Evolutionary conservation across 2,888 invertebrate genomes (phyloP).

Genomic region (Pristionchus maxplancki): DNA sequence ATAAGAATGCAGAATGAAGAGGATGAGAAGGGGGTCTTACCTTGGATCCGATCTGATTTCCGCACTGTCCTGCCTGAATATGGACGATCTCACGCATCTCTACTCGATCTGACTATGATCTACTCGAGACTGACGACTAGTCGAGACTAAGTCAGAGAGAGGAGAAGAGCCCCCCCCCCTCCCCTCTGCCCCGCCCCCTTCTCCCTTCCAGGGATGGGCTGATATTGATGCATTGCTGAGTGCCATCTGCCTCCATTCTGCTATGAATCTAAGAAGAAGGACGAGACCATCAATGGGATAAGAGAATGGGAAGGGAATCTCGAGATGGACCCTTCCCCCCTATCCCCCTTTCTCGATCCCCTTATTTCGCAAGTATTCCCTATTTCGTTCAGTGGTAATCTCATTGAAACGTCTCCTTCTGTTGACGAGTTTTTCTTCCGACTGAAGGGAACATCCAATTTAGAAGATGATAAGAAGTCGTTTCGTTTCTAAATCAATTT

Average conservation of each 20-base stretch:
- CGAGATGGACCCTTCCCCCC: background rate
- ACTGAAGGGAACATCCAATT: background rate
- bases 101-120: conserved; percentile 13
- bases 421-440: background rate
- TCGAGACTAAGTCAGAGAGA: conserved; percentile 2
- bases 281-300: conserved; percentile 14
- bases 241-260: conserved; percentile 30
- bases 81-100: conserved; percentile 95
- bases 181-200: background rate
- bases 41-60: conserved; percentile 96
- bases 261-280: conserved; percentile 27
- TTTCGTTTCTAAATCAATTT: too few species aligned
- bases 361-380: background rate
- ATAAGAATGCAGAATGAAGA: background rate
- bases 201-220: background rate
- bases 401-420: background rate
- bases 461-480: background rate
- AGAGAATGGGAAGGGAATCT: background rate
- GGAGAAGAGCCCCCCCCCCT: background rate
- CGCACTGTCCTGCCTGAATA: conserved; percentile 94
- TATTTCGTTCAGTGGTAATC: background rate
- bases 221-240: conserved; percentile 42
- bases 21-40: conserved; percentile 78
- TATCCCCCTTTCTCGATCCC: background rate
- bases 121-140: conserved; percentile 25